Evolutionary conservation across 30 jellyfish, hydroid and myxozoan genomes (phyloP).

Genomic region (Chironex yamaguchii): DNA sequence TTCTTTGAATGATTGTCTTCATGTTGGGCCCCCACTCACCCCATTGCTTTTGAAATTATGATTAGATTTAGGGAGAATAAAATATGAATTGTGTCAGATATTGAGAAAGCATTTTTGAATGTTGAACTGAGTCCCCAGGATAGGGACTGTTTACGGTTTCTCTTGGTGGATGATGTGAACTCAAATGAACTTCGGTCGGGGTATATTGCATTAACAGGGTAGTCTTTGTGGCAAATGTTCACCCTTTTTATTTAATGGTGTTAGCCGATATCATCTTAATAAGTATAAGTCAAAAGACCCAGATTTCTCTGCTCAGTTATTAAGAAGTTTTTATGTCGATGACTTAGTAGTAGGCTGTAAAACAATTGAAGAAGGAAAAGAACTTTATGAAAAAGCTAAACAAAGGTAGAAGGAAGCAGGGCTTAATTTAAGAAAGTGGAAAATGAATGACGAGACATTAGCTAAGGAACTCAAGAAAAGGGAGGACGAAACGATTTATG

Average conservation of each 20-base stretch:
- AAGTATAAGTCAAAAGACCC: slow-evolving; percentile 31
- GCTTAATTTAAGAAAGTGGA: slow-evolving; percentile 26
- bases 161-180: too few relatives aligned
- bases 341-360: slow-evolving; percentile 56
- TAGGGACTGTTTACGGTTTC: too few relatives aligned
- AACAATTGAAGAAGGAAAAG: slow-evolving; percentile 22
- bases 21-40: too few relatives aligned
- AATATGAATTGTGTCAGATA: too few relatives aligned
- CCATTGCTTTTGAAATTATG: too few relatives aligned
- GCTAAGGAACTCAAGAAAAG: not conserved
- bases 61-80: too few relatives aligned
- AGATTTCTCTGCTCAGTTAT: slow-evolving; percentile 9
- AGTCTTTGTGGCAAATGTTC: too few relatives aligned
- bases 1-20: too few relatives aligned
- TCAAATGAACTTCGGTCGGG: too few relatives aligned
- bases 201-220: too few relatives aligned
- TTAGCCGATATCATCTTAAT: slow-evolving; percentile 32
- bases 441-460: slow-evolving; percentile 15
- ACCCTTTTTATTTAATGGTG: slow-evolving; percentile 55
- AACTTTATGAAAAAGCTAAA: slow-evolving; percentile 17
- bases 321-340: slow-evolving; percentile 33
- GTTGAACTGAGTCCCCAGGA: too few relatives aligned
- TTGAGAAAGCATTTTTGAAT: too few relatives aligned
- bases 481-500: not conserved
- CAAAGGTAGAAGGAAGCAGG: slow-evolving; percentile 50